Conservation (phyloP, 2,888 invertebrate species). For the Lymantria monacha region DNA sequence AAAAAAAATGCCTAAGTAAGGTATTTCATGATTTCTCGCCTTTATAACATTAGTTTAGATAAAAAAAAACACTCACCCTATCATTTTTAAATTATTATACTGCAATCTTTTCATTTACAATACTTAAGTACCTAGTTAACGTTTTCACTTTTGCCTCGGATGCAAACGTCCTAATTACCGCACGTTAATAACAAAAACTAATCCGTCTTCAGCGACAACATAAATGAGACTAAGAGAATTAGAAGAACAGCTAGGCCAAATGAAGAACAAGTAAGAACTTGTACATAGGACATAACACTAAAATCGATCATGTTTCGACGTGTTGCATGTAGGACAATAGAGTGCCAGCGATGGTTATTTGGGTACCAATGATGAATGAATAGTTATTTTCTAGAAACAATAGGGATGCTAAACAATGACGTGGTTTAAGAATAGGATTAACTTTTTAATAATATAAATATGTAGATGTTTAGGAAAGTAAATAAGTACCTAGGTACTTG, state of each 20-base stretch:
- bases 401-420: too few species aligned
- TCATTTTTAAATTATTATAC: constrained; percentile 9
- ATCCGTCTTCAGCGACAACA: constrained; percentile 2
- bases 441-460: too few species aligned
- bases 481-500: too few species aligned
- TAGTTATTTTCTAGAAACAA: too few species aligned
- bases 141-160: background rate
- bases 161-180: too few species aligned
- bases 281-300: constrained; percentile 4
- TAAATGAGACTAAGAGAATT: constrained; percentile 4
- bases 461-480: too few species aligned
- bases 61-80: constrained; percentile 11
- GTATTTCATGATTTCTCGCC: too few species aligned
- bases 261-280: constrained; percentile 15
- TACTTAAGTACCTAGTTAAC: background rate
- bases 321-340: constrained; percentile 5
- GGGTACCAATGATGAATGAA: too few species aligned
- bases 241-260: background rate
- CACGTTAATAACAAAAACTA: background rate
- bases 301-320: constrained; percentile 15
- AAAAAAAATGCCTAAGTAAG: too few species aligned
- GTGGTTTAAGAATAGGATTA: too few species aligned
- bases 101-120: background rate
- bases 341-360: too few species aligned
- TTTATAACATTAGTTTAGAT: background rate